Evolutionary conservation across 2,888 invertebrate genomes (phyloP).

Genomic region (Trichogramma dendrolimi): DNA sequence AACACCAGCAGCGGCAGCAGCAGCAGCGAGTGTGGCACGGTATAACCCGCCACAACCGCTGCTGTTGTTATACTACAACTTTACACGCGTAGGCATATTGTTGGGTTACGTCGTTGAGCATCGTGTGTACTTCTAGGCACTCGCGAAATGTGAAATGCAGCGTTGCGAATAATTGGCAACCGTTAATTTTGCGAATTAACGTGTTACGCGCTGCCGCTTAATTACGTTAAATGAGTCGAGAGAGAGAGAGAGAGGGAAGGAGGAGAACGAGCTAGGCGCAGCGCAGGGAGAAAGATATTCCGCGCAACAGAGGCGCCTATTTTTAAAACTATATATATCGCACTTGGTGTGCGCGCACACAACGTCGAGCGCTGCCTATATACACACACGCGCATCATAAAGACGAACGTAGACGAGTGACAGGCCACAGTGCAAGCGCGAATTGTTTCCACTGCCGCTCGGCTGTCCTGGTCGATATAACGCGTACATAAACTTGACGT

Average conservation of each 20-base stretch:
- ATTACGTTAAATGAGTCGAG: slow-evolving; percentile 6
- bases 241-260: neutral
- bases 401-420: too few species aligned
- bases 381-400: too few species aligned
- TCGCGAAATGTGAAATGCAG: slow-evolving; percentile 30
- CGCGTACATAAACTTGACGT: too few species aligned
- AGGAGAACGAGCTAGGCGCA: neutral
- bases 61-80: neutral
- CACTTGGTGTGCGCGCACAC: too few species aligned
- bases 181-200: slow-evolving; percentile 40
- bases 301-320: slow-evolving; percentile 8
- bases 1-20: too few species aligned
- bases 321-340: too few species aligned
- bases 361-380: too few species aligned
- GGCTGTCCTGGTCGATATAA: too few species aligned
- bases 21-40: too few species aligned
- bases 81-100: slow-evolving; percentile 8
- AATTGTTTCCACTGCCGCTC: too few species aligned
- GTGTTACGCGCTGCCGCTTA: slow-evolving; percentile 25
- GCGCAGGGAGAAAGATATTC: slow-evolving; percentile 13
- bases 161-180: slow-evolving; percentile 34
- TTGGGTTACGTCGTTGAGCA: slow-evolving; percentile 28
- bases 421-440: too few species aligned
- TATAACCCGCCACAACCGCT: neutral
- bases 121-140: too few species aligned